Conservation (phyloP, 2,888 invertebrate species). For the Sericinus montela region DNA sequence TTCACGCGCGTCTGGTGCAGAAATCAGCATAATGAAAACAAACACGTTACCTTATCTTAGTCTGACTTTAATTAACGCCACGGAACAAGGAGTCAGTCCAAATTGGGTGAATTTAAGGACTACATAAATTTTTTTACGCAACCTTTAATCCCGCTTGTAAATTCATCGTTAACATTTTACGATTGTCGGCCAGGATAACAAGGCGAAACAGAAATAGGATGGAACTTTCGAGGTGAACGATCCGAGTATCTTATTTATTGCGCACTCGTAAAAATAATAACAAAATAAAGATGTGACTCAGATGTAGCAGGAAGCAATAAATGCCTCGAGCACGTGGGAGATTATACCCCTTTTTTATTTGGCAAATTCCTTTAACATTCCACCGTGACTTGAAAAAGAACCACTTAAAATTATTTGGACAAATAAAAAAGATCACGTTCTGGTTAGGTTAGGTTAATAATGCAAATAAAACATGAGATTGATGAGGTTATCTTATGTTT, state of each 20-base stretch:
- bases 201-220: constrained; percentile 37
- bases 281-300: constrained; percentile 32
- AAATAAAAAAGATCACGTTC: no score
- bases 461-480: no score
- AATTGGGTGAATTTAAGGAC: constrained; percentile 17
- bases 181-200: constrained; percentile 32
- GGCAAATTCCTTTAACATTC: constrained; percentile 18
- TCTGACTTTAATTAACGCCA: constrained; percentile 3
- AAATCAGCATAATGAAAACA: constrained; percentile 1
- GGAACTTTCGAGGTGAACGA: constrained; percentile 44
- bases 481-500: no score
- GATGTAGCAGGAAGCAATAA: constrained; percentile 44
- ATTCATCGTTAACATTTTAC: constrained; percentile 25
- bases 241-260: constrained; percentile 40
- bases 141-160: constrained; percentile 18
- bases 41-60: neutral
- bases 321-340: constrained; percentile 37
- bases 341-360: constrained; percentile 29
- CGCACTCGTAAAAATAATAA: constrained; percentile 58
- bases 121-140: constrained; percentile 11
- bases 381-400: constrained; percentile 13
- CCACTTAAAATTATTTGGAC: neutral
- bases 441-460: no score
- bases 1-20: neutral
- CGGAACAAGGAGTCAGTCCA: neutral